Conservation (phyloP, 2,113 vertebrate genomes). For the Emydocephalus ijimae region DNA sequence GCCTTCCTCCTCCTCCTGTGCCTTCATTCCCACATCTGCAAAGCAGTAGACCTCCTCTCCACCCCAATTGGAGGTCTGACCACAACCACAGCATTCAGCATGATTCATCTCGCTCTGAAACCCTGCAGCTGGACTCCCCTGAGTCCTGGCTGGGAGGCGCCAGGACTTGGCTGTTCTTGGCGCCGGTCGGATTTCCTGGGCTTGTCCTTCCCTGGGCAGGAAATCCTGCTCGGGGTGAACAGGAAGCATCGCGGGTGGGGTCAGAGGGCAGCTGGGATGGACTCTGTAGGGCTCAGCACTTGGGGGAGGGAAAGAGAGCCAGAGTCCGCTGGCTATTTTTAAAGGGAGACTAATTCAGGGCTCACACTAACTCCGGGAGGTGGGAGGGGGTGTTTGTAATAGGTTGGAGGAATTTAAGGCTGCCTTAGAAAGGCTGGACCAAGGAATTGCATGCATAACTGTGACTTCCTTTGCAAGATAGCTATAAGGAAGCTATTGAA, state of each 20-base stretch:
- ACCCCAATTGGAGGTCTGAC: background rate
- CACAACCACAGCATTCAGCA: background rate
- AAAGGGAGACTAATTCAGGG: background rate
- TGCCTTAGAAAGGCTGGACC: background rate
- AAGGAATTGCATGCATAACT: background rate
- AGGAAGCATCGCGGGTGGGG: constrained; percentile 12
- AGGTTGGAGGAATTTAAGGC: background rate
- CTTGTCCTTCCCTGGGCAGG: constrained; percentile 20
- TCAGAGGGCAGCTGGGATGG: constrained; percentile 19
- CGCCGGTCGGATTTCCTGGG: constrained; percentile 13
- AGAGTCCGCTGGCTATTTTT: background rate
- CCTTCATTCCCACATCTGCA: background rate
- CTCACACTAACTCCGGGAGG: background rate
- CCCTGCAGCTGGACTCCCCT: constrained; percentile 15
- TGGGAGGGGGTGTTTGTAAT: background rate
- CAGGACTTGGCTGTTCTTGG: constrained; percentile 9
- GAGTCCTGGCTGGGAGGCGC: constrained; percentile 9
- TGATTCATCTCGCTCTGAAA: background rate
- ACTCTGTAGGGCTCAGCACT: background rate
- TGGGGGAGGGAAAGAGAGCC: background rate
- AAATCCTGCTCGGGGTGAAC: constrained; percentile 24
- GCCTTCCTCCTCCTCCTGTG: background rate
- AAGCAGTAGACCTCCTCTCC: background rate
- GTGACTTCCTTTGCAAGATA: background rate
- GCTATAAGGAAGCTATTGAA: background rate